Base-by-base conservation (phyloP, 2,113 vertebrate species). In the Rhinopomastus cyanomelas region DNA sequence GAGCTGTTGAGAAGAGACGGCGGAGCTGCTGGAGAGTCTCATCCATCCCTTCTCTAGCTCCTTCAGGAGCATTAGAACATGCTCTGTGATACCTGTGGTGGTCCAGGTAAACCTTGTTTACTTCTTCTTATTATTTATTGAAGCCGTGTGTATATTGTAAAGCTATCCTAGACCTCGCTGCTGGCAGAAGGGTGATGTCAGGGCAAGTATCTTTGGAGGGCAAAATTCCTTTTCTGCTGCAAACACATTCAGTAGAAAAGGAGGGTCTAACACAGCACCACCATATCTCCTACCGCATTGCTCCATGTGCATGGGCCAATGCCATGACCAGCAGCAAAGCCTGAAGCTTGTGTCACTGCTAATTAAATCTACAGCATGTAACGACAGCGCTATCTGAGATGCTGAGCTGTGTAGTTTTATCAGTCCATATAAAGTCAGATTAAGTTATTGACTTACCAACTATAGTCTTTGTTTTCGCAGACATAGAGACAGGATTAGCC, bases 31-130 rank as follows among this genome's bases (percentile, higher is more conserved):
- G 55, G 22, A 59, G 15, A 53, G 30, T 78, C 12, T 86, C 42
- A 36, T 23, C 48, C 29, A 4, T 46, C 39, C 39, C 11, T 68
- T 10, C 64, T 62, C 67, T 66, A 51, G 21, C 66, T 90, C 82
- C 76, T 85, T 39, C 82, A 82, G 39, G 75, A 73, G 39, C 1
- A 1, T 44, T 49, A 56, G 36, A 53, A 26, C 22, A 37, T 44
- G 48, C 7, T 64, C 72, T 85, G 61, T 4, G 2, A n/a, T 23
- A 36, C 16, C 57, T 2, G 1, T 26, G 25, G 26, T 91, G 55
- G 69, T 42, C 16, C 37, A 91, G 90, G 94, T 95, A 93, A 95
- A 55, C n/a, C 46, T 86, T 61, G 6, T 36, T 87, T 67, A 25
- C 64, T 83, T 79, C 69, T n/a, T 18, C 8, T 82, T 85, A n/a